Base-by-base conservation (phyloP, 2,797 vertebrate species). In the Chromobotia macracanthus region DNA sequence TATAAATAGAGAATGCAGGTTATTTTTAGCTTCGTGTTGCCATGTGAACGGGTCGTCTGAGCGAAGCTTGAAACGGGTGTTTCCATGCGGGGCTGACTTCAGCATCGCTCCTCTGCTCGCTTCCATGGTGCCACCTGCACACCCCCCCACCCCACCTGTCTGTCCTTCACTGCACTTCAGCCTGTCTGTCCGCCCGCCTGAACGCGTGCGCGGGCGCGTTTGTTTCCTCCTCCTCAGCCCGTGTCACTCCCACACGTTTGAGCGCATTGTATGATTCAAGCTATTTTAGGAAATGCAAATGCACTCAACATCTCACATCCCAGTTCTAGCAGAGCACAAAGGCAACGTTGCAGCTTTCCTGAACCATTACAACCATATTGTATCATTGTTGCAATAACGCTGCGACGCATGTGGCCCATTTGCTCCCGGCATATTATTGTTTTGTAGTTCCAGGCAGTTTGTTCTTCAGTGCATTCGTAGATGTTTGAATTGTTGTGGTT, bases 21-120 rank as follows among this genome's bases (percentile, higher is more conserved):
- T 94, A 94, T 94, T 94, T 94, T 94, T 94, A 94, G 92, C 91
- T 81, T 87, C 18, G 88, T 94, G 94, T 94, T 94, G 92, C 94
- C 92, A 94, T 94, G 94, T 94, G 90, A 91, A 92, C 89, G 89
- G 89, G 89, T 91, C 88, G 89, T 93, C 89, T 90, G 84, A 85
- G 89, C 89, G 79, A 92, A 89, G 84, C 88, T 86, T 83, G 83
- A 89, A 88, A 91, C 41, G 88, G 90, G 90, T 92, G 89, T 92
- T 93, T 90, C 92, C 90, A 83, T 89, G 90, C 85, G 83, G 87
- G 85, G 88, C 87, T 86, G 84, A 87, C 84, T 88, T 89, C 86
- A 86, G 84, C 87, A 87, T 86, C 79, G 80, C 77, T 78, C 83
- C 66, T 67, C 77, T 25, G 4, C 69, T 69, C 41, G 81, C 74